Conservation (phyloP, 2,113 vertebrate genomes). For the Ammodytes marinus region DNA sequence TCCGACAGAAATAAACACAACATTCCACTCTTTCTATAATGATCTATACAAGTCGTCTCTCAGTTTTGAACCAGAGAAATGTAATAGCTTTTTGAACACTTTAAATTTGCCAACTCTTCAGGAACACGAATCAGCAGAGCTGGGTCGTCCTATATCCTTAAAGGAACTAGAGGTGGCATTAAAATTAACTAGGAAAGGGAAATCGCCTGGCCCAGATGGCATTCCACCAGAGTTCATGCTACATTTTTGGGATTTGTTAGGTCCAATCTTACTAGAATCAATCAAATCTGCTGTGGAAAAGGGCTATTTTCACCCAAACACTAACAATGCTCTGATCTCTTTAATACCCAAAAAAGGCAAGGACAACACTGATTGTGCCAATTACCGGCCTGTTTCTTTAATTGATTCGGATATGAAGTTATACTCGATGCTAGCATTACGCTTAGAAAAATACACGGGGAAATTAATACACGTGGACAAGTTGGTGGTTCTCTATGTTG, state of each 20-base stretch:
- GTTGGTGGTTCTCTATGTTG: too few species aligned
- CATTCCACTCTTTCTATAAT: not conserved
- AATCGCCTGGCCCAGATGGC: not conserved
- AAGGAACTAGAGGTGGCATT: not conserved
- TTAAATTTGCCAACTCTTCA: not conserved
- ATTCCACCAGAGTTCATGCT: not conserved
- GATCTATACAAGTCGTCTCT: not conserved
- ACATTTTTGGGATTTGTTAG: not conserved
- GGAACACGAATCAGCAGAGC: not conserved
- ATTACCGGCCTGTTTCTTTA: not conserved
- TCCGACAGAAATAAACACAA: not conserved
- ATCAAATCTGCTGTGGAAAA: not conserved
- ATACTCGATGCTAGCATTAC: not conserved
- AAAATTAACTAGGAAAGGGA: not conserved
- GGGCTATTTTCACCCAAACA: not conserved
- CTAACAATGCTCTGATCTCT: not conserved
- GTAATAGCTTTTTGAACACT: not conserved
- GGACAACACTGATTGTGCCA: not conserved
- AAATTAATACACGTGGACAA: not conserved
- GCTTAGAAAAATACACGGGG: not conserved
- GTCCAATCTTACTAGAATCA: not conserved
- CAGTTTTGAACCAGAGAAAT: not conserved
- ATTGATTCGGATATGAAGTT: not conserved
- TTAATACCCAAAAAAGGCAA: not conserved
- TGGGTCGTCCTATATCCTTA: not conserved